A percentile compares a stretch with the other conserved stretches of the same genome.
Conservation (phyloP, 2,797 vertebrate species). For the Tapirus indicus region DNA sequence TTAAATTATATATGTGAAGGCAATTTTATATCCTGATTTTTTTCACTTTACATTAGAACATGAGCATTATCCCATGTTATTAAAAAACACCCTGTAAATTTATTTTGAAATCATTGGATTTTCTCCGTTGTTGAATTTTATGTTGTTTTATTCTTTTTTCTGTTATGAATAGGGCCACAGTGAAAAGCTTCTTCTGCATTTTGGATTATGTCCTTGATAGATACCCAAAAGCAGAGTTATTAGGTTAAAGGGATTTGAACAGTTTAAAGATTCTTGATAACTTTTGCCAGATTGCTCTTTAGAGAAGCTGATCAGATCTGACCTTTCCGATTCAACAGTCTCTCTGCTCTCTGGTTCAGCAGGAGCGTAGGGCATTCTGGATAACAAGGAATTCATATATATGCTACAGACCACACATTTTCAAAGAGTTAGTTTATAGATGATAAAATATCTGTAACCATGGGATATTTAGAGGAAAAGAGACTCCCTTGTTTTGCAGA, state of each 20-base stretch:
- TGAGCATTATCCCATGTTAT: not conserved
- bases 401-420: slow-evolving; percentile 8
- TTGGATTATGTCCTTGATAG: slow-evolving; percentile 23
- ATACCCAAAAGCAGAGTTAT: slow-evolving; percentile 26
- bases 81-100: not conserved
- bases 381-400: not conserved
- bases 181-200: not conserved
- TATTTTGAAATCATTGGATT: slow-evolving; percentile 34
- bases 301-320: slow-evolving; percentile 5
- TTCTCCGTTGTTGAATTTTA: slow-evolving; percentile 34
- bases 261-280: slow-evolving; percentile 33
- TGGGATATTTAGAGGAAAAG: slow-evolving; percentile 14
- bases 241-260: not conserved
- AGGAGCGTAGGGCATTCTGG: not conserved
- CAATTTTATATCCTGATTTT: not conserved
- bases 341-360: not conserved
- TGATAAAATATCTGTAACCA: not conserved
- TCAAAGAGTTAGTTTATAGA: slow-evolving; percentile 23
- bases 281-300: slow-evolving; percentile 42
- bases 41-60: slow-evolving; percentile 3
- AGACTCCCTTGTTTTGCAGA: not conserved
- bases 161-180: not conserved
- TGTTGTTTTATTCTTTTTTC: slow-evolving; percentile 33
- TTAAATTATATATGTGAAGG: not conserved
- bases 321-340: not conserved